Percentiles rank a stretch among this genome's conserved stretches.
Evolutionary conservation across 2,113 vertebrate genomes (phyloP).

Genomic region (Oenanthe melanoleuca): DNA sequence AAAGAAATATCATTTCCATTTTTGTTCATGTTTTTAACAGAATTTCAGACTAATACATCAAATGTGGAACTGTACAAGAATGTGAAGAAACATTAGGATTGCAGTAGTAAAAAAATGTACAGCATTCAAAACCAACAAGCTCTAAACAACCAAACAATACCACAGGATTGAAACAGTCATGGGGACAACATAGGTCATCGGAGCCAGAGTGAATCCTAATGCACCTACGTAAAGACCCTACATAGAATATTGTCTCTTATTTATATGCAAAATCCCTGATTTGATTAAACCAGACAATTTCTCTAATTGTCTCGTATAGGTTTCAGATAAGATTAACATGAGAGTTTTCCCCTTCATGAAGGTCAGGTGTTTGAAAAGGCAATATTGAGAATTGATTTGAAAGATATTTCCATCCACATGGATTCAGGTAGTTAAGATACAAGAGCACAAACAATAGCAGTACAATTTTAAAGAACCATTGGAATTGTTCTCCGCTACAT

Average conservation of each 20-base stretch:
- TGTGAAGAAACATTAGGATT: constrained; percentile 72
- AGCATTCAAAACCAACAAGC: constrained; percentile 74
- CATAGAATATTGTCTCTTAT: constrained; percentile 65
- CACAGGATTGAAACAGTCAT: constrained; percentile 71
- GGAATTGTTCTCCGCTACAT: not conserved
- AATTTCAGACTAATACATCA: constrained; percentile 78
- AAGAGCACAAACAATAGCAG: not conserved
- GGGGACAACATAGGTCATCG: constrained; percentile 65
- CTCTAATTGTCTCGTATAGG: constrained; percentile 63
- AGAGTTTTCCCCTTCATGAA: constrained; percentile 33
- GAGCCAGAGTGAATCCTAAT: constrained; percentile 65
- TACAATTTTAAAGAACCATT: not conserved
- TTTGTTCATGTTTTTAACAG: constrained; percentile 79
- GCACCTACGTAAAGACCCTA: constrained; percentile 69
- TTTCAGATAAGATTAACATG: constrained; percentile 40
- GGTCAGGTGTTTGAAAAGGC: constrained; percentile 44
- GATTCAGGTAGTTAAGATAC: constrained; percentile 48
- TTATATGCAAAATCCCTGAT: constrained; percentile 74
- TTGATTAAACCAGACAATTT: constrained; percentile 67
- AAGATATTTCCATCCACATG: constrained; percentile 14
- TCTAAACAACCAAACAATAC: constrained; percentile 72
- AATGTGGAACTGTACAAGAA: constrained; percentile 77
- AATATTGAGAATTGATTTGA: constrained; percentile 18
- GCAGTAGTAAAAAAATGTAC: constrained; percentile 78
- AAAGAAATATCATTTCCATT: constrained; percentile 74